A percentile compares a stretch with the other conserved stretches of the same genome.
phyloP scores from a whole-genome alignment of 2,888 invertebrate genomes.

The Tipula confusa region DNA sequence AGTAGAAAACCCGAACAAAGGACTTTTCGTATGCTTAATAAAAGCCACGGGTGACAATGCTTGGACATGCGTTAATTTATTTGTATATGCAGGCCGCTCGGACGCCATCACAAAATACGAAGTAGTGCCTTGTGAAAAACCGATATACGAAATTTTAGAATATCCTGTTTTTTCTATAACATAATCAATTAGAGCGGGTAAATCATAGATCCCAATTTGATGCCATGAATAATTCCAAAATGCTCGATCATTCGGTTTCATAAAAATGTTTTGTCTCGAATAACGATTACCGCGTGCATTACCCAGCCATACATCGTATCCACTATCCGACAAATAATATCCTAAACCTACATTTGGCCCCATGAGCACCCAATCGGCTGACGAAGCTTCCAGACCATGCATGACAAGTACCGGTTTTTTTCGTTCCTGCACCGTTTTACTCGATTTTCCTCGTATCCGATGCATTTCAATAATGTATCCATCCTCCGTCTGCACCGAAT shows the following conservation, averaged over 20 bases:
- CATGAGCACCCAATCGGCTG: constrained; percentile 26
- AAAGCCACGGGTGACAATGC: constrained; percentile 46
- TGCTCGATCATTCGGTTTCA: constrained; percentile 45
- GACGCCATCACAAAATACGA: constrained; percentile 49
- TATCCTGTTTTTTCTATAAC: constrained; percentile 46
- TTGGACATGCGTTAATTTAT: constrained; percentile 44
- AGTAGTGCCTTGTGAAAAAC: constrained; percentile 58
- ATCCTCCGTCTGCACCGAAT: constrained; percentile 65
- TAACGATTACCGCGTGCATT: constrained; percentile 49
- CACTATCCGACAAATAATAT: constrained; percentile 35
- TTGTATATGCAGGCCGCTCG: constrained; percentile 46
- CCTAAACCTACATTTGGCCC: constrained; percentile 15
- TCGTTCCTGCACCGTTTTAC: not conserved
- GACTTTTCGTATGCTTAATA: constrained; percentile 39
- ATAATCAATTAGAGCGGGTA: constrained; percentile 79
- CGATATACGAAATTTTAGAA: constrained; percentile 48
- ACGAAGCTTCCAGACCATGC: constrained; percentile 12
- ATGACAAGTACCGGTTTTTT: constrained; percentile 20
- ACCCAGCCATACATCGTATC: constrained; percentile 49
- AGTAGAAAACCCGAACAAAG: constrained; percentile 32
- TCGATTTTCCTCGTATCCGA: constrained; percentile 46
- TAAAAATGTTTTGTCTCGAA: constrained; percentile 45
- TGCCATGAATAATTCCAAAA: constrained; percentile 78
- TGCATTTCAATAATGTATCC: constrained; percentile 74
- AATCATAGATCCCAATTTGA: constrained; percentile 75